Evolutionary conservation across 2,888 invertebrate species (phyloP).

Genomic region (Proisotoma minuta): DNA sequence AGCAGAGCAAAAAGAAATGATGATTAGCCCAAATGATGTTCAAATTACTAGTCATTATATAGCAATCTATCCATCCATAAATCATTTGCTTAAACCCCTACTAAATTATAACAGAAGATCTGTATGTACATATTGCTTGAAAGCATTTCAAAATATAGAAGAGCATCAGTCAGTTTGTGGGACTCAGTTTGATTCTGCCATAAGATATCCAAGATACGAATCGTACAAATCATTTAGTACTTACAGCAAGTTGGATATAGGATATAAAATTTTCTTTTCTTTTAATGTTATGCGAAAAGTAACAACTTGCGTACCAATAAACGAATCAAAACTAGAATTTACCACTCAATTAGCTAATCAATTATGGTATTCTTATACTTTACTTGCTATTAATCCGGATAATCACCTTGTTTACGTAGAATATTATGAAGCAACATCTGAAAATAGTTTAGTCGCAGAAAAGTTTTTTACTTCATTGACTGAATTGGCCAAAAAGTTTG

Average conservation of each 20-base stretch:
- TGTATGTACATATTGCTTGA: background rate
- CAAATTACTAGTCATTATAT: background rate
- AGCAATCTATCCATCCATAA: background rate
- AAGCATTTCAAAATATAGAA: background rate
- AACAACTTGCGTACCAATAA: background rate
- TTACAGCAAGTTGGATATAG: background rate
- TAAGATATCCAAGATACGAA: background rate
- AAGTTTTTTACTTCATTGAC: background rate
- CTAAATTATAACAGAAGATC: background rate
- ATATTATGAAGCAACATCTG: background rate
- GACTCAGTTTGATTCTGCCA: background rate
- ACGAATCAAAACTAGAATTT: background rate
- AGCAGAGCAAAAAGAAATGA: background rate
- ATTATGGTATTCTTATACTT: background rate
- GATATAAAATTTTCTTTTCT: background rate
- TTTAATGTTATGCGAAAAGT: background rate
- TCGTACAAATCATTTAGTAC: background rate
- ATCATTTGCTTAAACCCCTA: background rate
- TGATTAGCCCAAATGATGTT: background rate
- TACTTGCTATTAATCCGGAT: background rate
- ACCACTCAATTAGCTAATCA: background rate
- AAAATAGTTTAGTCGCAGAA: background rate
- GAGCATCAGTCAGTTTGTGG: background rate
- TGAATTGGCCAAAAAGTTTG: background rate
- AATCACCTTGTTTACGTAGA: background rate